Evolutionary conservation across 2,888 invertebrate genomes (phyloP), one percentile per base, ranked within the genome.

Genomic region (Lathronympha strigana): DNA sequence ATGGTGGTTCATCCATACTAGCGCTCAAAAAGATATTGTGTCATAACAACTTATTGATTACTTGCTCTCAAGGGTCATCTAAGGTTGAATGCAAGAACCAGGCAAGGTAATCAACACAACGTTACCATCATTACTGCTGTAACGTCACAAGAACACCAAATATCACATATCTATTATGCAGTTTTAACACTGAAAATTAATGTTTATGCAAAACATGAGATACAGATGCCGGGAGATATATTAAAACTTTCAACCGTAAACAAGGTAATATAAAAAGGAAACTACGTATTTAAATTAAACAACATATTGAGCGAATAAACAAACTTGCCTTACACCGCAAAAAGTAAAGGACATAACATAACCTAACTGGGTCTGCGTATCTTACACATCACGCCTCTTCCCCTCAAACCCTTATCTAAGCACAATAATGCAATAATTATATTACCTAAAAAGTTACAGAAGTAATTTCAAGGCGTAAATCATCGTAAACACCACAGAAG

Each of bases 271-370:
- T 28, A 9, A 11, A 13, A 53, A 60, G 57, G 53, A 50, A 31
- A 58, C 33, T 45, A 61, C 45, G 51, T 45, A 55, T 8, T n/a
- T 33, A 69, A 55, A 58, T 66, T 51, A 15, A 63, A 60, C 60
- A 31, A 57, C 68, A 50, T 62, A 69, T 25, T 66, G 31, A 9
- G 55, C 45, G 8, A 64, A 63, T 19, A 40, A 72, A 72, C 66
- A 74, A 72, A 86, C 86, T 87, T 74, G 87, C 87, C 79, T 81
- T 81, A 84, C 76, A 79, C 80, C 77, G 77, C 76, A 76, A 80
- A 79, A 80, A 75, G 68, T 74, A 82, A 80, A 79, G 81, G 78
- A 76, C 81, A 81, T 76, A 83, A 83, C 86, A 85, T 90, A 90
- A 88, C 88, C 88, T 88, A 80, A 73, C 72, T 72, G 69, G 76